These are phyloP conservation scores for Falco biarmicus DNA, from an alignment of 2,797 vertebrate genomes.

Conservation along the genomic window DNA sequence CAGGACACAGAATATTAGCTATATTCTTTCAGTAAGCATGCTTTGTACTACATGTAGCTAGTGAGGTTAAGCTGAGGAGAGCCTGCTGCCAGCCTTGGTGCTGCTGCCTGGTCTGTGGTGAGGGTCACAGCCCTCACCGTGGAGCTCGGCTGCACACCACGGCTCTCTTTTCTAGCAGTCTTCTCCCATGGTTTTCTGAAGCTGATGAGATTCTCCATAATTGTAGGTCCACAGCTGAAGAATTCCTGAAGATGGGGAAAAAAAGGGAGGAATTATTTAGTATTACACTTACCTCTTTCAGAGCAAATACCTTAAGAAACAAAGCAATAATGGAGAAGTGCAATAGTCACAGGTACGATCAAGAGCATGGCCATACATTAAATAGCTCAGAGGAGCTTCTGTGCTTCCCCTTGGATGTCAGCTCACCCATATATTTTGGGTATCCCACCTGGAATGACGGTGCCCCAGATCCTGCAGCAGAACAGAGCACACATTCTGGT, in stretches of 20 bases:
- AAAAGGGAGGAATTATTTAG: accelerated
- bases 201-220: background rate
- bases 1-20: background rate
- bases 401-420: background rate
- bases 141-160: accelerated
- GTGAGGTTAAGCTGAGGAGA: background rate
- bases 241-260: background rate
- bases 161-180: background rate
- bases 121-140: accelerated
- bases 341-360: background rate
- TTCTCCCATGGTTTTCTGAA: background rate
- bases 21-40: accelerated
- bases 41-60: accelerated
- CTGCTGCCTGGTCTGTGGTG: background rate
- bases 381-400: background rate
- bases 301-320: background rate
- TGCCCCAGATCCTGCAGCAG: background rate
- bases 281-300: accelerated
- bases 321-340: background rate
- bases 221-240: background rate
- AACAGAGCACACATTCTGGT: accelerated
- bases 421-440: accelerated
- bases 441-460: background rate
- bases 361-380: background rate
- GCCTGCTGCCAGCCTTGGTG: background rate